These are phyloP conservation scores for Microchirus variegatus DNA, from an alignment of 2,797 vertebrate species.

Conservation along the genomic window DNA sequence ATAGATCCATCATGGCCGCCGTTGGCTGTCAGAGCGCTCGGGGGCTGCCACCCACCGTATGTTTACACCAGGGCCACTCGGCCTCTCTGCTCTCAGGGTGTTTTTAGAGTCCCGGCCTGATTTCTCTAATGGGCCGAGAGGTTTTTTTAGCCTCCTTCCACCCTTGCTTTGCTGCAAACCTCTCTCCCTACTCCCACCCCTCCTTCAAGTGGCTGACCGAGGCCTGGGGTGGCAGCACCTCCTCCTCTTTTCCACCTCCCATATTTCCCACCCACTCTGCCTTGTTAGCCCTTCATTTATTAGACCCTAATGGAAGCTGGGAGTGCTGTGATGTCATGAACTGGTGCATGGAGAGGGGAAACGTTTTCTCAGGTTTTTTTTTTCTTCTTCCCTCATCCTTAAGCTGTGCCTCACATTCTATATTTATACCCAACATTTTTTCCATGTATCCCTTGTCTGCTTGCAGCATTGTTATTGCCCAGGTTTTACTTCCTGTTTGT, in stretches of 20 bases:
- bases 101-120: conserved; percentile 85
- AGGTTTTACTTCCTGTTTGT: conserved; percentile 17
- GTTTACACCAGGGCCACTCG: conserved; percentile 89
- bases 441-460: conserved; percentile 30
- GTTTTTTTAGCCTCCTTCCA: conserved; percentile 77
- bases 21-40: conserved; percentile 88
- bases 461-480: conserved; percentile 20
- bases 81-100: conserved; percentile 80
- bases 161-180: conserved; percentile 64
- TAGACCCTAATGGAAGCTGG: conserved; percentile 83
- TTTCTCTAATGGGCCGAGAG: conserved; percentile 85
- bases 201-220: conserved; percentile 77
- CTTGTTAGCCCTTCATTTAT: conserved; percentile 86
- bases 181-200: conserved; percentile 52
- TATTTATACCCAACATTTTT: conserved; percentile 39
- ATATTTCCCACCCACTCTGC: conserved; percentile 75
- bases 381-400: conserved; percentile 44
- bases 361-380: conserved; percentile 50
- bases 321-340: conserved; percentile 82
- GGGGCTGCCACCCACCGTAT: conserved; percentile 93
- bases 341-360: conserved; percentile 69
- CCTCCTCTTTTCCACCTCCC: conserved; percentile 32
- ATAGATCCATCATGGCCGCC: conserved; percentile 95
- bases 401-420: conserved; percentile 19
- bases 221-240: conserved; percentile 65